Evolutionary conservation across 2,888 invertebrate genomes (phyloP).

Genomic region (Himalopsyche tibetana): DNA sequence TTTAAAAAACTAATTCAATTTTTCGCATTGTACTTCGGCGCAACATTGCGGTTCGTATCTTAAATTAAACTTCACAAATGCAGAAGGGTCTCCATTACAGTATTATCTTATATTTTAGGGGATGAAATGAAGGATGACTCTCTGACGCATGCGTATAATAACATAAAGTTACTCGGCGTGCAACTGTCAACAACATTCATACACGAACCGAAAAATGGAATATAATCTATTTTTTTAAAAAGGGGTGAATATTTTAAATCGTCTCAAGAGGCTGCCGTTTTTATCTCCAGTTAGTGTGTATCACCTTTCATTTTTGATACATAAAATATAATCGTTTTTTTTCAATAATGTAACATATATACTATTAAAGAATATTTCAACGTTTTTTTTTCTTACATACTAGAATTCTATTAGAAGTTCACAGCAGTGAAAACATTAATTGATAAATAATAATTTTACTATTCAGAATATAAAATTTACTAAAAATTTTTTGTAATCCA

Average conservation of each 20-base stretch:
- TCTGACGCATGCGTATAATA: conserved; percentile 31
- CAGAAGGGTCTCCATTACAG: conserved; percentile 1
- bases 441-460: too few species aligned
- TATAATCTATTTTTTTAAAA: conserved; percentile 46
- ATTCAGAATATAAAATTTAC: too few species aligned
- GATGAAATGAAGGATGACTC: conserved; percentile 11
- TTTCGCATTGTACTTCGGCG: background rate
- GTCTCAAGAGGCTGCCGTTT: background rate
- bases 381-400: too few species aligned
- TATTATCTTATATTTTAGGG: conserved; percentile 21
- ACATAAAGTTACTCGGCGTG: conserved; percentile 24
- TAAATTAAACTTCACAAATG: conserved; percentile 13
- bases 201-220: conserved; percentile 6
- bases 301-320: background rate
- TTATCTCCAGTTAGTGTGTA: background rate
- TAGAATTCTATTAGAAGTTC: too few species aligned
- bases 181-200: conserved; percentile 57
- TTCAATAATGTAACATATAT: too few species aligned
- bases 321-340: background rate
- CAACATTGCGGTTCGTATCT: background rate
- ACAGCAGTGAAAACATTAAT: too few species aligned
- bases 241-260: conserved; percentile 59
- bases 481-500: too few species aligned
- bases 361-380: too few species aligned
- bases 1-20: background rate